Evolutionary conservation across 92 coral and sea anemone genomes (phyloP), one percentile per base, ranked within the genome.

Genomic region (Epizoanthus stellaris): DNA sequence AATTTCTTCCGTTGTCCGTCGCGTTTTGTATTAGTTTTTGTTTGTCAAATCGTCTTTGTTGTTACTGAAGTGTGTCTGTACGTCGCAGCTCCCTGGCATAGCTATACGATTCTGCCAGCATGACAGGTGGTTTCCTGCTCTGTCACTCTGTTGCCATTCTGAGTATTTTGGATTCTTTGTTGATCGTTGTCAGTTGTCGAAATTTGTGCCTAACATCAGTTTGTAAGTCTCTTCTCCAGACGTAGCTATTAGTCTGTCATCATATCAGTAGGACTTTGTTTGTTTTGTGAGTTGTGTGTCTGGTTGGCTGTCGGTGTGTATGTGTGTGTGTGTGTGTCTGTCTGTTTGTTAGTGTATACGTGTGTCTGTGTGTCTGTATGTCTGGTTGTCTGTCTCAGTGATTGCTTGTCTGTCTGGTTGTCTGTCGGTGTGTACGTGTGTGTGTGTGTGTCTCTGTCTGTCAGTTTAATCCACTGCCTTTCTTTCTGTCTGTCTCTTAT

Each of bases 231-330:
- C 40, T 25, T 2, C 40, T 10, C 38, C 2, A 13, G 2, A 58
- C 6, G 12, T 17, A 11, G 6, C 57, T 38, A 6, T 19, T 75
- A 5, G 45, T 17, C 45, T 30, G 65, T 76, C 64, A 54, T 47
- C 4, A 5, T 76, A 17, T 54, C 7, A 53, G 8, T 75, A 61
- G 7, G 21, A n/a, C 36, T 17, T 9, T 76, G 66, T 76, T 40
- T 47, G 66, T 40, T n/a, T 30, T 19, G 81, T 66, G 25, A 59
- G 56, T 58, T 82, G 57, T 42, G 38, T 70, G 40, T 82, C 70
- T 82, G 68, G 39, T 21, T 70, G 68, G 66, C 67, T 3, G 38
- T 34, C 20, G 8, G 17, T 77, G n/a, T 77, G 25, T n/a, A 3
- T 42, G 47, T 62, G 70, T 57, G 11, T 82, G 81, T 73, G 0